Conservation (phyloP, 2,888 invertebrate genomes). For the Andrena chrysosceles region DNA sequence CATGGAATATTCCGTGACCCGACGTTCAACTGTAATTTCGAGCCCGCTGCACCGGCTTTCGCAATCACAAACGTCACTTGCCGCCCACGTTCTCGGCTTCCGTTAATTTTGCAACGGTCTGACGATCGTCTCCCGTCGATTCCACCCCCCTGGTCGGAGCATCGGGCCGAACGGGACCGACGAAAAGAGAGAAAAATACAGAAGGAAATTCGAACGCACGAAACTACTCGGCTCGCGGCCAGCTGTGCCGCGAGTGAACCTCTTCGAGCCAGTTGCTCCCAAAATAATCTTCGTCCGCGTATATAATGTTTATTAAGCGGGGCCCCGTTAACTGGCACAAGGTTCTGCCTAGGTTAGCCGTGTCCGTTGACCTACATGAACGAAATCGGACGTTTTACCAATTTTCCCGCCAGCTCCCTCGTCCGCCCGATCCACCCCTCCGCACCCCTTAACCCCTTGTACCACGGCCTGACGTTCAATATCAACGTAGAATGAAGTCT, state of each 20-base stretch:
- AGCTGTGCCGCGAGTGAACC: not conserved
- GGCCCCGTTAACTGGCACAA: constrained; percentile 48
- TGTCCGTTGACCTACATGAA: constrained; percentile 52
- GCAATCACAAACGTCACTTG: too few species aligned
- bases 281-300: constrained; percentile 56
- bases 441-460: too few species aligned
- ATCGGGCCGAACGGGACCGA: constrained; percentile 5
- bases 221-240: constrained; percentile 15
- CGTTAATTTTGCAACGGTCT: too few species aligned
- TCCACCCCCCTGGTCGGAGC: not conserved
- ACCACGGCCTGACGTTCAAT: constrained; percentile 15
- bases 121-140: too few species aligned
- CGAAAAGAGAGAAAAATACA: too few species aligned
- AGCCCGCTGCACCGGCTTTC: too few species aligned
- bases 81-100: too few species aligned
- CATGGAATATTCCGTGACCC: too few species aligned
- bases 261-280: constrained; percentile 21
- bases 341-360: constrained; percentile 41
- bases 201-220: constrained; percentile 14
- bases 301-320: constrained; percentile 57
- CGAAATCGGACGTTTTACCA: constrained; percentile 31
- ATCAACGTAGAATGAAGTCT: constrained; percentile 24
- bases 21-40: too few species aligned
- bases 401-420: constrained; percentile 13
- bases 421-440: not conserved